Evolutionary conservation across 1,140 invertebrate species (phyloP), one percentile per base, ranked within the genome.

Genomic region (Saxidomus purpurata): DNA sequence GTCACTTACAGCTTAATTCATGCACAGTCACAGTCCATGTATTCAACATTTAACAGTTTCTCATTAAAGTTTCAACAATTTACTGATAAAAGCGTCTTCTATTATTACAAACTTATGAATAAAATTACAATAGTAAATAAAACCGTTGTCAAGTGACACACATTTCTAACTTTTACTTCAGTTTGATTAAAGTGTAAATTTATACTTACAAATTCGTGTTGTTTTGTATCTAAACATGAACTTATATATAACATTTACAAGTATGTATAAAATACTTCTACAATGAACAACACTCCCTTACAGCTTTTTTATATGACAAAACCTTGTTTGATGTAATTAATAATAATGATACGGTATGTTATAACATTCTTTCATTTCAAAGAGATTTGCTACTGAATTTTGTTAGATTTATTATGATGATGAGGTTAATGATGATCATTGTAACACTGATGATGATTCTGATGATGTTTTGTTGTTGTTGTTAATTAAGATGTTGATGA

Each of bases 61-160:
- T 59, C 55, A 59, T 59, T 59, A 59, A 59, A 59, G 22, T 19
- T 59, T 59, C 55, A 59, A 28, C 55, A 6, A 59, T 3, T n/a
- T 43, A 43, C 43, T 43, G 15, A 15, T 15, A 43, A 8, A 43
- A 8, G 19, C 6, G 19, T 59, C 19, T 19, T 59, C 17, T 59
- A 59, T 59, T n/a, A 6, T 59, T 59, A 59, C 63, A 67, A 4
- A 31, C 6, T n/a, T 22, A 59, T 67, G 63, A 67, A 67, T 67
- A 67, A 67, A 11, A 67, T 67, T 67, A 67, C 63, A 67, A 67
- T 31, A 67, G 63, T 28, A 67, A 67, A 67, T 67, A 31, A 67
- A 67, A 31, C 8, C 3, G 4, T 59, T 25, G 55, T 59, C 55
- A 4, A 59, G 3, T 59, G 55, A 28, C 55, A 59, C 19, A n/a